Conservation (phyloP, 1,140 invertebrate genomes). For the Drosophila dunni region DNA sequence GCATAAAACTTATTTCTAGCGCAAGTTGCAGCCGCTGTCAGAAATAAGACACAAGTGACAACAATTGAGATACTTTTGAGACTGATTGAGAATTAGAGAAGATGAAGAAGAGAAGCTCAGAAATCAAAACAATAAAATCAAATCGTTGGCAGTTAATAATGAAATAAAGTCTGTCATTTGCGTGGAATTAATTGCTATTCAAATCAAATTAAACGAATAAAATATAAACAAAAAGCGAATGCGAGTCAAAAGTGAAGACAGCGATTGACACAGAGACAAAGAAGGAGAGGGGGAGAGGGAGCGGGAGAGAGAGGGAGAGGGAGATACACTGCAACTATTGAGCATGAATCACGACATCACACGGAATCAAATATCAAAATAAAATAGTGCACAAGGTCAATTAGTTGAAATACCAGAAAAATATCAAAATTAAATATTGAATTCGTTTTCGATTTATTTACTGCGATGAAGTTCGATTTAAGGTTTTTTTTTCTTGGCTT, state of each 20-base stretch:
- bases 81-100: too few relatives aligned
- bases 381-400: slow-evolving; percentile 81
- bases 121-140: too few relatives aligned
- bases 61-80: too few relatives aligned
- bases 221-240: slow-evolving; percentile 37
- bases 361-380: slow-evolving; percentile 71
- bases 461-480: slow-evolving; percentile 33
- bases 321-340: slow-evolving; percentile 50
- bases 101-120: too few relatives aligned
- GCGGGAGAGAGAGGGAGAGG: background rate
- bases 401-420: slow-evolving; percentile 73
- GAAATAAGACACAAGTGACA: slow-evolving; percentile 1
- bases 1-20: background rate
- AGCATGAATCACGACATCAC: slow-evolving; percentile 71
- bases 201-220: slow-evolving; percentile 47
- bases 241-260: slow-evolving; percentile 5
- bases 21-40: slow-evolving; percentile 1
- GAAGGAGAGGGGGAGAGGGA: background rate
- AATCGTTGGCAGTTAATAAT: too few relatives aligned
- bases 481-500: slow-evolving; percentile 14
- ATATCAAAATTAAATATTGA: slow-evolving; percentile 59
- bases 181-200: slow-evolving; percentile 62
- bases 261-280: background rate
- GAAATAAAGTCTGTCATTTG: slow-evolving; percentile 59
- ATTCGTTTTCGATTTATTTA: slow-evolving; percentile 37